phyloP scores from a whole-genome alignment of 2,797 vertebrate genomes.

The Peromyscus aztecus region DNA sequence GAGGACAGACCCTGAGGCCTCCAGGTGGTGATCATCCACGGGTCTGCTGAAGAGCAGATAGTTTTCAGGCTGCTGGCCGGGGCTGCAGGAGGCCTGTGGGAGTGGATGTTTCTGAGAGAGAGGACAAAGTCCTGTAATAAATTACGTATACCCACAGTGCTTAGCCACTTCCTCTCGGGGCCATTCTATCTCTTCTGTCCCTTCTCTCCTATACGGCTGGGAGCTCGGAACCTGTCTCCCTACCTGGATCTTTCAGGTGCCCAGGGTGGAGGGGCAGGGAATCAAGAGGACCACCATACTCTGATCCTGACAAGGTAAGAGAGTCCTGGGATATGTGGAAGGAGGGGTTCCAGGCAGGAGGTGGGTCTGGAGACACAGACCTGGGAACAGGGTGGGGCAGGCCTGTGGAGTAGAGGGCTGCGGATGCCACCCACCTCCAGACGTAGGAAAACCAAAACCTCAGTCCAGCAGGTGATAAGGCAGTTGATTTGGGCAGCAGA shows the following conservation, averaged over 20 bases:
- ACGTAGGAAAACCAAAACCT: background rate
- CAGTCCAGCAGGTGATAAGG: background rate
- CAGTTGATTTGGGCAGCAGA: background rate
- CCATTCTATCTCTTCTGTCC: constrained; percentile 51
- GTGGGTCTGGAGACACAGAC: background rate
- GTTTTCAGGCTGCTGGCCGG: constrained; percentile 34
- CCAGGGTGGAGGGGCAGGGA: constrained; percentile 64
- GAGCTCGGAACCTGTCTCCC: constrained; percentile 49
- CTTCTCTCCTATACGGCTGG: background rate
- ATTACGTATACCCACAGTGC: constrained; percentile 77
- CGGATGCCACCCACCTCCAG: background rate
- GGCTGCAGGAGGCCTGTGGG: constrained; percentile 72
- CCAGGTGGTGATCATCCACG: background rate
- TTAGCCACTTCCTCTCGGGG: constrained; percentile 84
- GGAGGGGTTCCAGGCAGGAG: background rate
- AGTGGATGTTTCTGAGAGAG: constrained; percentile 77
- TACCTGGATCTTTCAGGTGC: constrained; percentile 54
- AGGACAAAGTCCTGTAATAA: constrained; percentile 90
- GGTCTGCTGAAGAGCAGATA: constrained; percentile 41
- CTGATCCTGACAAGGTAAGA: constrained; percentile 86
- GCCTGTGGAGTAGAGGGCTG: background rate
- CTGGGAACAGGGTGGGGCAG: background rate
- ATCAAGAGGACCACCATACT: constrained; percentile 54
- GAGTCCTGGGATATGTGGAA: fast-evolving
- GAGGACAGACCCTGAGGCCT: background rate